Conservation (phyloP, 2,797 vertebrate genomes). For the Myiothlypis coronata region DNA sequence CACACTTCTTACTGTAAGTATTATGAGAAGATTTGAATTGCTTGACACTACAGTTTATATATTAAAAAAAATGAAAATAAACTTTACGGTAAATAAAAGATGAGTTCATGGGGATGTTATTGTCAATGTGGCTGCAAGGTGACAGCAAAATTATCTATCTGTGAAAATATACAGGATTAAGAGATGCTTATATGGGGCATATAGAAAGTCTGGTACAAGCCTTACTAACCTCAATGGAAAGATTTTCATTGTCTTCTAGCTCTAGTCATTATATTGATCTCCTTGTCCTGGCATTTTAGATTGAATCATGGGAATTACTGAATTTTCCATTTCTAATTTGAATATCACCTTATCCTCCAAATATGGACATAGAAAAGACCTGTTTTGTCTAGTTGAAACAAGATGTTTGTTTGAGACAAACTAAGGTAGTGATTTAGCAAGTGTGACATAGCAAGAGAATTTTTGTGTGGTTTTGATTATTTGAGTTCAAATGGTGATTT, state of each 20-base stretch:
- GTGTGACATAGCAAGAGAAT: neutral
- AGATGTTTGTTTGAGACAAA: neutral
- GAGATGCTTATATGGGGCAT: neutral
- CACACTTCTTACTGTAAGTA: constrained; percentile 24
- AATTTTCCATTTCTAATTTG: neutral
- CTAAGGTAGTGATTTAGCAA: neutral
- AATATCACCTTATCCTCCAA: neutral
- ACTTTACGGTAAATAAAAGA: neutral
- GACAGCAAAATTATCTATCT: neutral
- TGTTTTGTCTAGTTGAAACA: neutral
- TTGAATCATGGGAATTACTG: neutral
- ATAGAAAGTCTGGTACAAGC: neutral
- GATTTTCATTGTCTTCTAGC: neutral
- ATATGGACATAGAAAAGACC: neutral
- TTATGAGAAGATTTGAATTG: constrained; percentile 35
- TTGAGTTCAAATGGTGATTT: neutral
- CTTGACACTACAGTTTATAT: neutral
- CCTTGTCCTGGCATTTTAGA: neutral
- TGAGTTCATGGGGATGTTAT: neutral
- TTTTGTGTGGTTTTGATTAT: neutral
- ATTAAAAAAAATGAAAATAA: neutral
- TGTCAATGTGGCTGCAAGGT: neutral
- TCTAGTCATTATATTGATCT: neutral
- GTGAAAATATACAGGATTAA: neutral
- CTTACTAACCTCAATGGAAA: neutral